Evolutionary conservation across 1,140 invertebrate genomes (phyloP).

Genomic region (Caerostris extrusa): DNA sequence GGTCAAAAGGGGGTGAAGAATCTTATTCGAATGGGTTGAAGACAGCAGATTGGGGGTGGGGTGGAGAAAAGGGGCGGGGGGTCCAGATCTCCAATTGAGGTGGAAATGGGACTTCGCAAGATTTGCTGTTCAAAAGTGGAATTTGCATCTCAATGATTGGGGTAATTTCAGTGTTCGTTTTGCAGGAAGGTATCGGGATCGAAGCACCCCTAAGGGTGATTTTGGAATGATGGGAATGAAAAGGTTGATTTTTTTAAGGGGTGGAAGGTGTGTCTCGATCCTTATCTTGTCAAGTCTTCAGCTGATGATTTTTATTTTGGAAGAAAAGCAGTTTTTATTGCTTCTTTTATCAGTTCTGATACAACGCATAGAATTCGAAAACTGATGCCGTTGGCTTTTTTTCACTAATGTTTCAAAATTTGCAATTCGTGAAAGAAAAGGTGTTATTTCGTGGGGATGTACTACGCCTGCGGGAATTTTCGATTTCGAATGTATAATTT

Average conservation of each 20-base stretch:
- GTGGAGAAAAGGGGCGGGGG: neutral
- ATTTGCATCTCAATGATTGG: conserved; percentile 72
- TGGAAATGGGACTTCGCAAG: conserved; percentile 55
- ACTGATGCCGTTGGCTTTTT: no score
- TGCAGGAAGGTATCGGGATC: neutral
- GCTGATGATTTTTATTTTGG: neutral
- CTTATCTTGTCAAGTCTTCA: neutral
- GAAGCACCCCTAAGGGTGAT: neutral
- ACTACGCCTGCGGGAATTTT: no score
- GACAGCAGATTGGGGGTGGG: neutral
- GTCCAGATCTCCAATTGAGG: conserved; percentile 38
- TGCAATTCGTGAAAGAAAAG: no score
- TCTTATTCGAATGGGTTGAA: conserved; percentile 10
- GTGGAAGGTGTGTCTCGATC: neutral
- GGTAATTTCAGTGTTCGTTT: conserved; percentile 40
- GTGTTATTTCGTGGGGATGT: no score
- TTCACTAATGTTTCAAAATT: no score
- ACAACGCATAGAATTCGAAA: no score
- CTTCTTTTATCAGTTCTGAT: neutral
- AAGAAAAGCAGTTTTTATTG: neutral
- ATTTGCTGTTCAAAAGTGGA: conserved; percentile 55
- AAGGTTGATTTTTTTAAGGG: neutral
- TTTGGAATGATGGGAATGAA: neutral
- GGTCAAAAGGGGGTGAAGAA: neutral
- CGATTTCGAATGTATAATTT: no score